phyloP scores from a whole-genome alignment of 2,888 invertebrate species.

The Argyresthia albistria region DNA sequence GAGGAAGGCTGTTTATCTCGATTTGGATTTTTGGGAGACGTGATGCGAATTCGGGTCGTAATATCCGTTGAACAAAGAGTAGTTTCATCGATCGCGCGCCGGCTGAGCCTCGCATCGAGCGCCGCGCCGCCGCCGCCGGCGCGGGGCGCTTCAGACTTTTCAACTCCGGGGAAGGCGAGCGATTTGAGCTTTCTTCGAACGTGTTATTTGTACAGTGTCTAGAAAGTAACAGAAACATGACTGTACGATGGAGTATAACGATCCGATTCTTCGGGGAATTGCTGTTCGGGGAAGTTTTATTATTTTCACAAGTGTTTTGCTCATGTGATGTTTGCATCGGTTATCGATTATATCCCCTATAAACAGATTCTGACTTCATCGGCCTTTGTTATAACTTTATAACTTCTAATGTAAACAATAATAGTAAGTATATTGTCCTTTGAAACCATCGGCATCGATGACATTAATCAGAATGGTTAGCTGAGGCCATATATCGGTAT shows the following conservation, averaged over 20 bases:
- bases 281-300: constrained; percentile 12
- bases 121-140: constrained; percentile 27
- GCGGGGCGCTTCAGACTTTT: constrained; percentile 47
- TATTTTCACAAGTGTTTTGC: neutral
- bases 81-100: constrained; percentile 50
- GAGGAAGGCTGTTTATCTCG: constrained; percentile 66
- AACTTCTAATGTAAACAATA: too few species aligned
- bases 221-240: constrained; percentile 57
- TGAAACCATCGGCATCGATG: too few species aligned
- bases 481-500: too few species aligned
- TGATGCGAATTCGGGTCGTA: constrained; percentile 69
- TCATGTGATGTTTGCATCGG: too few species aligned
- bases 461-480: too few species aligned
- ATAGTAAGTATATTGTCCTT: too few species aligned
- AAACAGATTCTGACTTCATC: too few species aligned
- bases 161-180: constrained; percentile 21
- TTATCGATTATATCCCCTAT: too few species aligned
- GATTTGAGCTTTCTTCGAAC: constrained; percentile 58
- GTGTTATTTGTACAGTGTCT: constrained; percentile 61
- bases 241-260: constrained; percentile 31
- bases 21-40: constrained; percentile 69
- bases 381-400: too few species aligned
- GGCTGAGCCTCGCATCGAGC: constrained; percentile 2
- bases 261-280: constrained; percentile 44
- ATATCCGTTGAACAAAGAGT: constrained; percentile 60